Evolutionary conservation across 2,797 vertebrate species (phyloP).

Genomic region (Apogon talboti): DNA sequence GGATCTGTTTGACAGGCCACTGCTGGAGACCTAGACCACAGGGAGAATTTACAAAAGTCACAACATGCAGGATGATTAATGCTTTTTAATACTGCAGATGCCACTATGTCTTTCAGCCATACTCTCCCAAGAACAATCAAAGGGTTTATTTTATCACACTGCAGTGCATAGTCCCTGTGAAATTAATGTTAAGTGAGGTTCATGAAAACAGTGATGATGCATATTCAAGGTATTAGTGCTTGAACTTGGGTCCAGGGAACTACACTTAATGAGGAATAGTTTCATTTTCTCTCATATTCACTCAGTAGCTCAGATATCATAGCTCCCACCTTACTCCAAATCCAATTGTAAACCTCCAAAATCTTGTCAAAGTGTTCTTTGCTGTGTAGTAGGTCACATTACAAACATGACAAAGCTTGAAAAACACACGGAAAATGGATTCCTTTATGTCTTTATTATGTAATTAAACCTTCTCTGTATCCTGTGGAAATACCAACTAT

Average conservation of each 20-base stretch:
- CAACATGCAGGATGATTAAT: conserved; percentile 36
- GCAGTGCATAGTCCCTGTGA: neutral
- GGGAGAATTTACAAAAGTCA: conserved; percentile 24
- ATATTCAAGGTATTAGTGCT: neutral
- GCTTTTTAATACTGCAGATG: conserved; percentile 30
- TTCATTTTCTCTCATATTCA: neutral
- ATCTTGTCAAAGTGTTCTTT: neutral
- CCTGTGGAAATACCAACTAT: no score
- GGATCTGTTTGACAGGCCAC: conserved; percentile 25
- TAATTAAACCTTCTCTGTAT: no score
- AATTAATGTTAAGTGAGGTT: conserved; percentile 3
- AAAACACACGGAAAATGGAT: neutral
- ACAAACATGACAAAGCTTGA: no score
- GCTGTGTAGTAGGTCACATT: neutral
- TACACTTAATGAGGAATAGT: neutral
- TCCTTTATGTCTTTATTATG: no score
- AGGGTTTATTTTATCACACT: conserved; percentile 5
- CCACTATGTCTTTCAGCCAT: conserved; percentile 7
- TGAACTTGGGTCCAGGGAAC: neutral
- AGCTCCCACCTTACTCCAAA: neutral
- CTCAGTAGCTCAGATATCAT: neutral
- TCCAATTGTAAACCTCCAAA: neutral
- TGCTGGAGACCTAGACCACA: neutral
- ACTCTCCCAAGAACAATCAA: conserved; percentile 2
- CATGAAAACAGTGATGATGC: neutral